phyloP scores from a whole-genome alignment of 92 coral and sea anemone species.

The Diadumene lineata region DNA sequence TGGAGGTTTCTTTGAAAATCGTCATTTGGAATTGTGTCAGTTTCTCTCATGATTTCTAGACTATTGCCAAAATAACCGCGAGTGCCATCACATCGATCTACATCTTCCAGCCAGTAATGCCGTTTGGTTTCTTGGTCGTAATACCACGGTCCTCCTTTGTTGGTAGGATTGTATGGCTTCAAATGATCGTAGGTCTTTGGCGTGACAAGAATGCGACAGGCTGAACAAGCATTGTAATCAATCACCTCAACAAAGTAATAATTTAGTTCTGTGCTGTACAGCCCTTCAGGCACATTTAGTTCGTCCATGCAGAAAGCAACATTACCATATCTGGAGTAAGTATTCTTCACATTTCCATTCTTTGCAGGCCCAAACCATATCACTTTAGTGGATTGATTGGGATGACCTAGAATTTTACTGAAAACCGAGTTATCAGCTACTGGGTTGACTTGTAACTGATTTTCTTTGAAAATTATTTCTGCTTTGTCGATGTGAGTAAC shows the following conservation, averaged over 20 bases:
- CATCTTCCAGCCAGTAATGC: conserved; percentile 32
- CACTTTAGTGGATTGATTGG: conserved; percentile 19
- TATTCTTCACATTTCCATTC: too few relatives aligned
- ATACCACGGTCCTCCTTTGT: conserved; percentile 55
- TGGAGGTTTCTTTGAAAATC: not conserved
- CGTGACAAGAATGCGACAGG: conserved; percentile 49
- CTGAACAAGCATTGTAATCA: conserved; percentile 10
- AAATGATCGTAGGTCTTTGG: conserved; percentile 14
- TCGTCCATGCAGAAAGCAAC: conserved; percentile 8
- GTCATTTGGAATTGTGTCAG: not conserved
- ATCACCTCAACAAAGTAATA: conserved; percentile 32
- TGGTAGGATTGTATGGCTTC: conserved; percentile 37
- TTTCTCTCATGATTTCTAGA: conserved; percentile 11
- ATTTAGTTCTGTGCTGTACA: not conserved
- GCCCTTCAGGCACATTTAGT: conserved; percentile 3
- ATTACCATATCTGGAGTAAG: conserved; percentile 12
- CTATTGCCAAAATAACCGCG: not conserved
- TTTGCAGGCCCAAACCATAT: conserved; percentile 24
- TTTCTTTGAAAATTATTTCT: conserved; percentile 7
- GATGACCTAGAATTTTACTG: conserved; percentile 28
- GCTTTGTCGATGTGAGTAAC: conserved; percentile 22
- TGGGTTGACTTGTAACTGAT: not conserved
- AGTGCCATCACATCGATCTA: conserved; percentile 37
- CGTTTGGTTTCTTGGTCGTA: conserved; percentile 25
- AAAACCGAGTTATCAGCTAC: conserved; percentile 23